Conservation (phyloP, 2,888 invertebrate species). For the Lasioglossum oenotherae region DNA sequence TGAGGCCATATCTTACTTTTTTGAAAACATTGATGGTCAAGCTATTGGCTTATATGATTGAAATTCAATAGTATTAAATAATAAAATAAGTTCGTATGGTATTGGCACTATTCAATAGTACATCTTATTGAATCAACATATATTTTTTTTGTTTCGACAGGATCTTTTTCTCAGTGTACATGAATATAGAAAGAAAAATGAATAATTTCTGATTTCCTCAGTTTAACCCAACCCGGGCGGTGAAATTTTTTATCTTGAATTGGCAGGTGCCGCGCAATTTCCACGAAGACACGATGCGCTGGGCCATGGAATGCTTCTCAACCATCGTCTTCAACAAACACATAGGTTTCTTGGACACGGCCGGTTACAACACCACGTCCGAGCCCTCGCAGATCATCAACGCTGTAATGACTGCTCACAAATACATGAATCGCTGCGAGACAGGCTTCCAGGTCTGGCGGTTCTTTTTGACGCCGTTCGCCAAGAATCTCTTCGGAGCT, state of each 20-base stretch:
- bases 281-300: constrained; percentile 83
- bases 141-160: too few species aligned
- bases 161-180: too few species aligned
- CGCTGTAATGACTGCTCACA: constrained; percentile 86
- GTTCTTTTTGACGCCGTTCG: constrained; percentile 87
- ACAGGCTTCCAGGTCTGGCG: constrained; percentile 89
- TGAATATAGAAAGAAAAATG: too few species aligned
- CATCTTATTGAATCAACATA: too few species aligned
- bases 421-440: constrained; percentile 87
- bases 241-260: background rate
- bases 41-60: too few species aligned
- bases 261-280: constrained; percentile 82
- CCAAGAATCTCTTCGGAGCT: constrained; percentile 86
- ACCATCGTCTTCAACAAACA: constrained; percentile 85
- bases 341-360: constrained; percentile 87
- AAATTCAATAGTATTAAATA: too few species aligned
- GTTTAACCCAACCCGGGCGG: too few species aligned
- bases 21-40: too few species aligned
- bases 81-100: too few species aligned
- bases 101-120: too few species aligned
- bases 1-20: too few species aligned
- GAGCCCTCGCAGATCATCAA: constrained; percentile 87
- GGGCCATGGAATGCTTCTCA: constrained; percentile 85
- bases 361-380: constrained; percentile 85
- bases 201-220: too few species aligned